A percentile compares a stretch with the other conserved stretches of the same genome.
Evolutionary conservation across 2,888 invertebrate species (phyloP).

Genomic region (Lepetodrilus schrolli): DNA sequence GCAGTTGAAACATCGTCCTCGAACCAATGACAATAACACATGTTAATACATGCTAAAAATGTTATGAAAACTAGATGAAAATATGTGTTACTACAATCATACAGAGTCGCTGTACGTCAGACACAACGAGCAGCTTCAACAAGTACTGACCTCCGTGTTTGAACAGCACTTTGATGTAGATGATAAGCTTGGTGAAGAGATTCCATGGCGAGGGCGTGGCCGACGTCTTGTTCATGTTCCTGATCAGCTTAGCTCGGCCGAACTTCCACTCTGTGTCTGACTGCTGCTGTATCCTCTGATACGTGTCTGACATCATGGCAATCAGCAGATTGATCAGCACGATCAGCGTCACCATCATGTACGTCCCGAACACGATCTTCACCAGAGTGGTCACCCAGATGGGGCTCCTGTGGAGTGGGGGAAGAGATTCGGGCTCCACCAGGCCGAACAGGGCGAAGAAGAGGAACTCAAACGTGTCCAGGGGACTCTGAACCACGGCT

Average conservation of each 20-base stretch:
- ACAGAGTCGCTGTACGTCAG: no score
- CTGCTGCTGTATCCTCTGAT: constrained; percentile 99
- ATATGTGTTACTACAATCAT: no score
- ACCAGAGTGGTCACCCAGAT: constrained; percentile 75
- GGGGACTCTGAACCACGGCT: constrained; percentile 59
- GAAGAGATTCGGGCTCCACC: constrained; percentile 80
- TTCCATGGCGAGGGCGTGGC: constrained; percentile 98
- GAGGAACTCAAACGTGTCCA: constrained; percentile 94
- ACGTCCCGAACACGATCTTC: constrained; percentile 89
- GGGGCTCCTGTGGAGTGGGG: constrained; percentile 77
- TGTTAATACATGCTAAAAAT: no score
- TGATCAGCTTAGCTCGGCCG: constrained; percentile 96
- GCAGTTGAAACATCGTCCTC: no score
- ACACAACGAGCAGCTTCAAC: no score
- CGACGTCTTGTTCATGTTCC: constrained; percentile 97
- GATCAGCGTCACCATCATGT: constrained; percentile 98
- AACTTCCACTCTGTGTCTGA: constrained; percentile 99
- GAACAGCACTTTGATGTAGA: constrained; percentile 67
- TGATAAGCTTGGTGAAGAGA: constrained; percentile 85
- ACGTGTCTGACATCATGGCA: constrained; percentile 99
- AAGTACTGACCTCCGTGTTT: constrained; percentile 70
- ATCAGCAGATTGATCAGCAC: constrained; percentile 98
- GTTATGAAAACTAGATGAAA: no score
- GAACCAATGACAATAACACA: no score
- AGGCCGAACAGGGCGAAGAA: constrained; percentile 99